Evolutionary conservation across 2,113 vertebrate genomes (phyloP), one percentile per base, ranked within the genome.

Genomic region (Anarhynchus alexandrinus): DNA sequence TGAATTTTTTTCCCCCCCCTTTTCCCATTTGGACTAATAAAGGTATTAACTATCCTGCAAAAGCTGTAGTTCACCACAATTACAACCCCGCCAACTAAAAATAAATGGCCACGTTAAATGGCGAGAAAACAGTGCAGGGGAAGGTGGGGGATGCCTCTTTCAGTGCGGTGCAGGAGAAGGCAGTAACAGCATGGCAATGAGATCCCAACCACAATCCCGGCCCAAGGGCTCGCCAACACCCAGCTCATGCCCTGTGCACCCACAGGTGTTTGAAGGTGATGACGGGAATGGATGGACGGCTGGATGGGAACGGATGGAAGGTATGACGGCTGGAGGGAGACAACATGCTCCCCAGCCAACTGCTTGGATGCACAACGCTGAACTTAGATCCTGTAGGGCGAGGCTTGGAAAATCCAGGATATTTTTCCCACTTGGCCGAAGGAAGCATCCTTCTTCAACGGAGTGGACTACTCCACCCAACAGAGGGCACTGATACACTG

Each of bases 101-200:
- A 86, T 30, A 40, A 74, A 74, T 10, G 2, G 3, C 27, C 10
- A 2, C 5, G 15, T 22, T 38, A 58, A 66, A 80, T 1, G 6
- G 29, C 88, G 42, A 55, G 49, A 65, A 57, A 81, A 11, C 12
- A 91, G n/a, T 0, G 0, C 29, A 34, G 19, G 21, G 29, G 21
- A 23, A 65, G 49, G 57, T 42, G 11, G 17, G 32, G 12, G 34
- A 57, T 77, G 23, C 30, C 36, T 10, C 64, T 61, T 52, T 29
- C 45, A 14, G 1, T 7, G 36, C 6, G 4, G 23, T 26, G 38
- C 27, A 19, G 47, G 9, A 34, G 26, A 76, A 72, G 66, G 65
- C 40, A 61, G 40, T 1, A 54, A 51, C 23, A 2, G 26, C 40
- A 72, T 29, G n/a, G 8, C 0, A 0, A 11, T 20, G 76, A 38